Evolutionary conservation across 2,797 vertebrate genomes (phyloP).

Genomic region (Xerus rutilus): DNA sequence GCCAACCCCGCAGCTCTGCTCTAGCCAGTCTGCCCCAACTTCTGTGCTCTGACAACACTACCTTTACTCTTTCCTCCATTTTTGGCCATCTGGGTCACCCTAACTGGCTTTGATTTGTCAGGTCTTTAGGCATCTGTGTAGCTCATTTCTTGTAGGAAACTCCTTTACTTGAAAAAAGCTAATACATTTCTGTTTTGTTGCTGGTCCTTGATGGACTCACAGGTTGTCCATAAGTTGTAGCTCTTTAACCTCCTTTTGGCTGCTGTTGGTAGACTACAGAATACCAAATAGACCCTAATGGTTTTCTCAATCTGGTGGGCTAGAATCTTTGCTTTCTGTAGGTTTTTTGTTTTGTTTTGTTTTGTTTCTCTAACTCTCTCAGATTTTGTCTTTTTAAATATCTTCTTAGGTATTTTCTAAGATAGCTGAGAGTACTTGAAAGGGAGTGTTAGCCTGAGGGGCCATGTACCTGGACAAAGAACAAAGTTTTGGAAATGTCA

Average conservation of each 20-base stretch:
- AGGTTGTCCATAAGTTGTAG: not conserved
- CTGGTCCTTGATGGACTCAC: not conserved
- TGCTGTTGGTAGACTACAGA: not conserved
- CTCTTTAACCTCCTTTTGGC: not conserved
- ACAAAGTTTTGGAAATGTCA: not conserved
- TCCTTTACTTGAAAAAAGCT: not conserved
- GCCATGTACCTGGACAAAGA: not conserved
- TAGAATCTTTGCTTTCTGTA: not conserved
- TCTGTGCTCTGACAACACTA: not conserved
- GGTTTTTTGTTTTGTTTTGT: too few species aligned
- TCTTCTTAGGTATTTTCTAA: not conserved
- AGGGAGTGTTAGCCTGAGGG: not conserved
- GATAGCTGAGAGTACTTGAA: not conserved
- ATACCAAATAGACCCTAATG: not conserved
- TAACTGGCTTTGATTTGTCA: not conserved
- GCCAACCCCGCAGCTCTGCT: not conserved
- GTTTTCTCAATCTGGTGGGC: not conserved
- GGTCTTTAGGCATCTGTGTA: not conserved
- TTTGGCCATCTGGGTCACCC: not conserved
- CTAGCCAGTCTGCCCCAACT: not conserved
- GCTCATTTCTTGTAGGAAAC: not conserved
- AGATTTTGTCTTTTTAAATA: not conserved
- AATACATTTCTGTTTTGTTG: not conserved
- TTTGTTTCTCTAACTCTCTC: not conserved
- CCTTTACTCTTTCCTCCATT: not conserved